A percentile compares a stretch with the other conserved stretches of the same genome.
Conservation (phyloP, 2,113 vertebrate species). For the Sceloporus tristichus region DNA sequence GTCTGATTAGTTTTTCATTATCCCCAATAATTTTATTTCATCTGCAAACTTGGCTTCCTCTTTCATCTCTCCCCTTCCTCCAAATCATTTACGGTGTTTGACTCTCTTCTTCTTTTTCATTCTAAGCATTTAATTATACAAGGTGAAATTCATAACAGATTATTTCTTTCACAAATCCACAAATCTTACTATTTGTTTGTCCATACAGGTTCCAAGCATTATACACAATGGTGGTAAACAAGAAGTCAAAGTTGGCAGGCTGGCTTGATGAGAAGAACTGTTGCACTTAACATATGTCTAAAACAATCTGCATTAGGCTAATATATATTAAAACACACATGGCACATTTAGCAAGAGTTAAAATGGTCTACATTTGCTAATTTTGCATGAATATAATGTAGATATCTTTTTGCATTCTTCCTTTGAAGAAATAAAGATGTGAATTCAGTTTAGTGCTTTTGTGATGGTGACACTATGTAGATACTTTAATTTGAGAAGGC, state of each 20-base stretch:
- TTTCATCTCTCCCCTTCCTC: not conserved
- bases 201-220: conserved; percentile 10
- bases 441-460: conserved; percentile 13
- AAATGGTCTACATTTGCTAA: not conserved
- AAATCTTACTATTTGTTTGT: conserved; percentile 25
- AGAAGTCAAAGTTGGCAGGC: not conserved
- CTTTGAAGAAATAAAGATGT: not conserved
- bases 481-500: conserved; percentile 29
- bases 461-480: not conserved
- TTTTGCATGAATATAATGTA: not conserved
- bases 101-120: conserved; percentile 8
- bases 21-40: not conserved
- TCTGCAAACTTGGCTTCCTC: conserved; percentile 6
- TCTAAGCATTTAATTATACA: conserved; percentile 31
- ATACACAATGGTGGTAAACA: not conserved
- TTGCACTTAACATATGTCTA: not conserved
- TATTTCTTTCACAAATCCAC: not conserved
- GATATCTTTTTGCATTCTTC: not conserved
- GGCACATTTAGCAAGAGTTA: not conserved
- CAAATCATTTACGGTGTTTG: conserved; percentile 9
- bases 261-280: conserved; percentile 9
- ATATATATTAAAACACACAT: not conserved
- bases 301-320: conserved; percentile 15
- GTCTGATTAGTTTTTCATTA: conserved; percentile 10
- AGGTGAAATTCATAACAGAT: not conserved